Conservation (phyloP, 1,140 invertebrate genomes). For the Oncopodura yosiiana region DNA sequence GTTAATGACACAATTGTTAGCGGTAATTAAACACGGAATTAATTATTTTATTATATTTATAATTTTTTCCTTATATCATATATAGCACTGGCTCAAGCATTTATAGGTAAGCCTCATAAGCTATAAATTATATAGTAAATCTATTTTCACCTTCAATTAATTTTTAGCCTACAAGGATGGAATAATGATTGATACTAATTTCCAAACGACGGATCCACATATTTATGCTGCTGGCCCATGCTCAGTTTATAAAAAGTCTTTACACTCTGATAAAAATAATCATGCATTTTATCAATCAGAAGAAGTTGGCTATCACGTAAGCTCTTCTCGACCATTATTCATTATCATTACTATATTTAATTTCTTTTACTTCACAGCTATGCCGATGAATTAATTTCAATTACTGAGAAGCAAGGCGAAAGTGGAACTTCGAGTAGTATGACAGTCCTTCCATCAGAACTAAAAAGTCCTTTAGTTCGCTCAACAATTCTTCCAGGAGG, state of each 20-base stretch:
- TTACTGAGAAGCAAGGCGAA: conserved; percentile 5
- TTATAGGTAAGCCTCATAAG: too few relatives aligned
- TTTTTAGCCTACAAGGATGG: conserved; percentile 58
- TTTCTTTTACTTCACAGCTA: background rate
- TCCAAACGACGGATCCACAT: conserved; percentile 56
- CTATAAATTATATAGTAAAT: background rate
- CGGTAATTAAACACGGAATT: conserved; percentile 2
- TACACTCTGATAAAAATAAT: conserved; percentile 41
- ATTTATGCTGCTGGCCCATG: conserved; percentile 59
- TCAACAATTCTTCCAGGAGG: conserved; percentile 39
- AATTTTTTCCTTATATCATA: too few relatives aligned
- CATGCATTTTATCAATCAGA: conserved; percentile 47
- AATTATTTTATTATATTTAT: background rate
- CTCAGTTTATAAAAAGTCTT: conserved; percentile 50
- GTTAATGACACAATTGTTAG: conserved; percentile 11
- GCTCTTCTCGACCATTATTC: background rate
- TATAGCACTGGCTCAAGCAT: too few relatives aligned
- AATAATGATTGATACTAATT: conserved; percentile 55
- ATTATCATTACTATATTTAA: background rate
- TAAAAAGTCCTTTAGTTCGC: conserved; percentile 32
- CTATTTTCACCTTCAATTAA: conserved; percentile 51
- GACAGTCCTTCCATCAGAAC: conserved; percentile 24
- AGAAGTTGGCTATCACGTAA: conserved; percentile 48
- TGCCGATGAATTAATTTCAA: too few relatives aligned
- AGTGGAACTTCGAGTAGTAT: background rate